Evolutionary conservation across 2,888 invertebrate species (phyloP).

Genomic region (Keiferia lycopersicella): DNA sequence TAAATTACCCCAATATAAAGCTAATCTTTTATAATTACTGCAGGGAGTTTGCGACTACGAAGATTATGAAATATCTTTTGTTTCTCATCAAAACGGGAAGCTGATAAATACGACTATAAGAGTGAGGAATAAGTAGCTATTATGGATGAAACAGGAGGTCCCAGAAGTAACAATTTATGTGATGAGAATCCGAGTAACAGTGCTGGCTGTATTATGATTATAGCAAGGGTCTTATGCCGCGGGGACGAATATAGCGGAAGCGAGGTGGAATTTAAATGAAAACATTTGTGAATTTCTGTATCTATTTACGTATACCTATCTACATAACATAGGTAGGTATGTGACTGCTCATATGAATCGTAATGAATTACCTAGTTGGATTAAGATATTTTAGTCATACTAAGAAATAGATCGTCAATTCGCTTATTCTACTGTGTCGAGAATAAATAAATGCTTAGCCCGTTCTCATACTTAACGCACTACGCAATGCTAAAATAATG

Average conservation of each 20-base stretch:
- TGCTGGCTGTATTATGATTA: conserved; percentile 15
- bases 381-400: too few species aligned
- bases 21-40: conserved; percentile 52
- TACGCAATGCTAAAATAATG: too few species aligned
- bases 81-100: conserved; percentile 40
- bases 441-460: too few species aligned
- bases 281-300: too few species aligned
- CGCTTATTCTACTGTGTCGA: too few species aligned
- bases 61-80: conserved; percentile 37
- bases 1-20: conserved; percentile 52
- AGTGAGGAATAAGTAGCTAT: conserved; percentile 24
- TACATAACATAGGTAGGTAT: too few species aligned
- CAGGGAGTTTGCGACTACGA: conserved; percentile 35
- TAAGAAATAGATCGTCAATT: too few species aligned
- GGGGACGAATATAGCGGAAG: background rate
- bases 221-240: background rate
- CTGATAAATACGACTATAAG: conserved; percentile 28
- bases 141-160: conserved; percentile 13
- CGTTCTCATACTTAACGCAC: too few species aligned
- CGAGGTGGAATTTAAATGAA: too few species aligned
- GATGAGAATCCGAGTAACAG: conserved; percentile 19
- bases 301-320: too few species aligned
- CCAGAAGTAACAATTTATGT: conserved; percentile 24
- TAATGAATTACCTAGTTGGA: too few species aligned
- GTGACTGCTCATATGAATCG: too few species aligned